Base-by-base conservation (phyloP, 2,888 invertebrate genomes). In the Macrosiphum euphorbiae region DNA sequence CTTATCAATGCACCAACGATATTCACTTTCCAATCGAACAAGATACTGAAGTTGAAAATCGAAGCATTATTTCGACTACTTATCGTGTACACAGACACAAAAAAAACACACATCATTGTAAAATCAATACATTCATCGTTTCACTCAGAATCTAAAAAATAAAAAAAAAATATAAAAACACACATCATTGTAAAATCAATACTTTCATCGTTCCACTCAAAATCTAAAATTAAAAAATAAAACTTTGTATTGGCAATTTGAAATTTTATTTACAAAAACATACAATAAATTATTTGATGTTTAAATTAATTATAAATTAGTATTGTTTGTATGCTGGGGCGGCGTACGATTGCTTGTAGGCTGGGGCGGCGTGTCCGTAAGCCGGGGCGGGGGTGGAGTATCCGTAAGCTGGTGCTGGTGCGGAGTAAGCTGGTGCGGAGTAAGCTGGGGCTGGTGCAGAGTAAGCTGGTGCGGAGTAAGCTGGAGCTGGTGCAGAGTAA, bases 401-500 rank as follows among this genome's bases (percentile, higher is more conserved):
- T 78, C 78, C 16, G 86, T 94, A 92, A 67, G 94, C 94, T 55
- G 88, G 88, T 7, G 55, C 41, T 11, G 88, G 44, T 20, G 88
- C 10, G 5, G 41, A 52, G 55, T 88, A 88, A 20, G 88, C 52
- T 35, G 88, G 88, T 1, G 78, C n/a, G 7, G 94, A 52, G 88
- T 52, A 55, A 41, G 88, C 52, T 26, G 88, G 88, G 1, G 88
- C 55, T 16, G n/a, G 35, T 10, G 88, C 11, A 24, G 47, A 55
- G 35, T 61, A 61, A 61, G 61, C 61, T 11, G 61, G 61, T 10
- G 61, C 61, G 2, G 61, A 47, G 87, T 87, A 88, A 3, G 95
- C 95, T 86, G 94, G 93, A 1, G 95, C 95, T 61, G 94, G 93
- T 5, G 88, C 52, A 2, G 20, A 3, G 88, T 52, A 52, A 35